Percentiles rank a stretch among this genome's conserved stretches.
These are phyloP conservation scores for Rhingia campestris DNA, from an alignment of 2,888 invertebrate species.

Conservation along the genomic window DNA sequence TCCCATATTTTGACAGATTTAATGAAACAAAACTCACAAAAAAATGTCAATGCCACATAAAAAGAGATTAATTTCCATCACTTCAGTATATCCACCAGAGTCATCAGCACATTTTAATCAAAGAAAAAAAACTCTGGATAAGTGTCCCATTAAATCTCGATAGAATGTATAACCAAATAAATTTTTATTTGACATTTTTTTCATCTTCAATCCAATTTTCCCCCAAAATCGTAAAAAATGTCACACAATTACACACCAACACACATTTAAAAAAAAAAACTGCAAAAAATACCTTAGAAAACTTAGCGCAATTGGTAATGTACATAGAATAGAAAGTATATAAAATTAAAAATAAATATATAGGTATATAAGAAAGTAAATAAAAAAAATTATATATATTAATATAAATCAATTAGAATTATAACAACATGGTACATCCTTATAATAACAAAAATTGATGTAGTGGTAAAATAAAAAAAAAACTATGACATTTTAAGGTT, in stretches of 20 bases:
- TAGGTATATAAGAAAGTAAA: conserved; percentile 48
- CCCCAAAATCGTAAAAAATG: conserved; percentile 29
- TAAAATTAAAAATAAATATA: conserved; percentile 61
- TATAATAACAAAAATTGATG: conserved; percentile 60
- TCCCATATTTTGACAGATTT: conserved; percentile 50
- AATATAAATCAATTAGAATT: conserved; percentile 51
- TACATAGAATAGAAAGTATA: conserved; percentile 76
- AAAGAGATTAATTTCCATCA: conserved; percentile 27
- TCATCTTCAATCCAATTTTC: conserved; percentile 49
- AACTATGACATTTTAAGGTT: conserved; percentile 70
- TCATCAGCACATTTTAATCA: conserved; percentile 13
- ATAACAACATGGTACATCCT: conserved; percentile 65
- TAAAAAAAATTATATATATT: conserved; percentile 46
- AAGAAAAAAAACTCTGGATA: conserved; percentile 23
- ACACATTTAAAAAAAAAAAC: conserved; percentile 29
- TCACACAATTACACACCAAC: conserved; percentile 49
- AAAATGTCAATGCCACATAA: conserved; percentile 40
- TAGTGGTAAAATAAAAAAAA: conserved; percentile 66
- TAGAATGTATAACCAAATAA: not conserved
- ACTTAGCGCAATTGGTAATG: conserved; percentile 82
- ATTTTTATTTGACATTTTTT: conserved; percentile 1
- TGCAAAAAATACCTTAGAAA: conserved; percentile 80
- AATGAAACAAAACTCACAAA: not conserved
- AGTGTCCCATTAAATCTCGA: conserved; percentile 21
- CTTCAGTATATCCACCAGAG: conserved; percentile 32